phyloP scores from a whole-genome alignment of 2,888 invertebrate species.

The Eupithecia subfuscata region DNA sequence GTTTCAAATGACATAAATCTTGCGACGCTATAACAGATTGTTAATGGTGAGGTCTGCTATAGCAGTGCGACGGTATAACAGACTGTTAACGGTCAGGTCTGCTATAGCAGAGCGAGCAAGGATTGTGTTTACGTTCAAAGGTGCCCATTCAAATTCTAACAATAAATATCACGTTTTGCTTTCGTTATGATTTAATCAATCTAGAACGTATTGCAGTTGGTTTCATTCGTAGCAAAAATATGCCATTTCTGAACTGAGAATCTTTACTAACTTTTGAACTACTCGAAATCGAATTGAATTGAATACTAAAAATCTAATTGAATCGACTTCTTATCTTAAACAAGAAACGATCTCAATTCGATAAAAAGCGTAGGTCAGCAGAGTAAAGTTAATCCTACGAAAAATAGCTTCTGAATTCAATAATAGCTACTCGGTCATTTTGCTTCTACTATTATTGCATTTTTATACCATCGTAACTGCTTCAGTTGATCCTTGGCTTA shows the following conservation, averaged over 20 bases:
- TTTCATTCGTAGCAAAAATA: not conserved
- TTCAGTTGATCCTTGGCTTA: not conserved
- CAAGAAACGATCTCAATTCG: not conserved
- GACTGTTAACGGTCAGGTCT: not conserved
- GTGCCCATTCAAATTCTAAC: not conserved
- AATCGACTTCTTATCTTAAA: not conserved
- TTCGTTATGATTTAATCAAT: not conserved
- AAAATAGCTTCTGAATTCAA: not conserved
- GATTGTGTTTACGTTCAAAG: not conserved
- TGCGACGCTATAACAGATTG: conserved; percentile 15
- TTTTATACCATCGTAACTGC: not conserved
- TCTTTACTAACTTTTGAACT: not conserved
- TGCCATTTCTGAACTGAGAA: not conserved
- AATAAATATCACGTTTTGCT: not conserved
- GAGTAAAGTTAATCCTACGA: not conserved
- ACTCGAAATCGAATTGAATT: not conserved
- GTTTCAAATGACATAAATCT: conserved; percentile 28
- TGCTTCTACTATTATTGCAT: not conserved
- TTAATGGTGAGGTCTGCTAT: conserved; percentile 4
- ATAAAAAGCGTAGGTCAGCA: not conserved
- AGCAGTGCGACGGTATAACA: conserved; percentile 16
- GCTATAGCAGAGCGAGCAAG: not conserved
- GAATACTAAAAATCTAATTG: not conserved
- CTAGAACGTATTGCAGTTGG: not conserved
- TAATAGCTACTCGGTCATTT: not conserved